Evolutionary conservation across 2,113 vertebrate genomes (phyloP).

Genomic region (Suricata suricatta): DNA sequence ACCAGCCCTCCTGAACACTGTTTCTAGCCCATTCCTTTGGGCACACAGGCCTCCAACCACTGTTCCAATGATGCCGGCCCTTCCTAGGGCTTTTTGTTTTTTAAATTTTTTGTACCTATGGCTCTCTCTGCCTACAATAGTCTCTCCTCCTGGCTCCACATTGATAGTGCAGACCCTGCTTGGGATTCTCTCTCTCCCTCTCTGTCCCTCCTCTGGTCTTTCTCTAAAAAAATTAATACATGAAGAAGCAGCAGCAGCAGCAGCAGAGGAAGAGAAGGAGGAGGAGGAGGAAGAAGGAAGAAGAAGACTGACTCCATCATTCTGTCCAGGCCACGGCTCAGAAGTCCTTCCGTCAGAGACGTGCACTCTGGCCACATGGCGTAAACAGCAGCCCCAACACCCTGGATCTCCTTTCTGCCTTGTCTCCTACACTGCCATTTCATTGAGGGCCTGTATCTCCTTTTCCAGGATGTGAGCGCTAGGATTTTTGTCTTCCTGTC

Average conservation of each 20-base stretch:
- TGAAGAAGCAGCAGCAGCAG: too few relatives aligned
- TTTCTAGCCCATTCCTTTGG: not conserved
- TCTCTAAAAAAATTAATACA: not conserved
- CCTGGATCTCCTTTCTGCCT: not conserved
- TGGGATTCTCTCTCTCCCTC: not conserved
- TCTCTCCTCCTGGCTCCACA: not conserved
- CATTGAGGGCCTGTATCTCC: not conserved
- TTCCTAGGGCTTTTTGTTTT: not conserved
- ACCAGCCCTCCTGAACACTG: not conserved
- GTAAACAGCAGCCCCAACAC: rapidly evolving
- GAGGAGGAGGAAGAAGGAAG: not conserved
- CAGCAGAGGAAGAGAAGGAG: too few relatives aligned
- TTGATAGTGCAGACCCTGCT: not conserved
- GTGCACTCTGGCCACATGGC: not conserved
- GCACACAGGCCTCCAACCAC: not conserved
- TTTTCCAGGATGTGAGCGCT: not conserved
- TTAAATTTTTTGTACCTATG: not conserved
- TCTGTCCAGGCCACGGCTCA: not conserved
- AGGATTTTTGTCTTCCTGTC: not conserved
- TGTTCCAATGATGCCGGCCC: rapidly evolving
- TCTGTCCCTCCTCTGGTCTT: not conserved
- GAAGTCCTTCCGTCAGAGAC: not conserved
- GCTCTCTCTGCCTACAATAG: not conserved
- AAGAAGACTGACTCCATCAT: not conserved
- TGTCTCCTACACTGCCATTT: not conserved